A percentile compares a stretch with the other conserved stretches of the same genome.
These are phyloP conservation scores for Synanthedon andrenaeformis DNA, from an alignment of 2,888 invertebrate species.

Conservation along the genomic window DNA sequence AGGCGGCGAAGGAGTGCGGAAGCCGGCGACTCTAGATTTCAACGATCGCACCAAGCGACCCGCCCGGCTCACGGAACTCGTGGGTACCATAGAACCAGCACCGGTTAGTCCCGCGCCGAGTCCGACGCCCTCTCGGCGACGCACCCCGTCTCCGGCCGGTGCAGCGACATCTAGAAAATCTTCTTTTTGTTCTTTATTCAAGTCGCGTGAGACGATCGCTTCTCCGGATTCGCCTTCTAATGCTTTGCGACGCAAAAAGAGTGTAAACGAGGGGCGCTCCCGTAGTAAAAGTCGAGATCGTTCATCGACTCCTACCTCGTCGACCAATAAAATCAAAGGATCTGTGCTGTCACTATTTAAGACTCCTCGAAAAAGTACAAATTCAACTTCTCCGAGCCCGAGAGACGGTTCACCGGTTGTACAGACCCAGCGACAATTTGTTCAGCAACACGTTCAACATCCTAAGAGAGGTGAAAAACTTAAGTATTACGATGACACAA, in stretches of 20 bases:
- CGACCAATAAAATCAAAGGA: constrained; percentile 68
- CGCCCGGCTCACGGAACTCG: constrained; percentile 46
- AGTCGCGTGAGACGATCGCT: constrained; percentile 75
- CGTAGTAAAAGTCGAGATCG: constrained; percentile 77
- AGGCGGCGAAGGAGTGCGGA: constrained; percentile 44
- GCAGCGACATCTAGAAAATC: constrained; percentile 79
- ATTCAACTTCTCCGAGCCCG: constrained; percentile 42
- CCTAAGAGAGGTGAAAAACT: constrained; percentile 32
- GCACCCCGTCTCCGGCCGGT: constrained; percentile 77
- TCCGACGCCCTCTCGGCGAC: constrained; percentile 15
- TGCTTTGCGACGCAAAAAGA: constrained; percentile 48
- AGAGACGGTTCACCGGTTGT: constrained; percentile 43
- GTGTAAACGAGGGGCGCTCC: constrained; percentile 61
- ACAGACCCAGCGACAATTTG: constrained; percentile 25
- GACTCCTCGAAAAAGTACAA: constrained; percentile 52
- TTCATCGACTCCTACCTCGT: constrained; percentile 69
- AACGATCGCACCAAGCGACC: constrained; percentile 16
- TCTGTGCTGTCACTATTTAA: constrained; percentile 78
- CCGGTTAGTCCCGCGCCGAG: constrained; percentile 56
- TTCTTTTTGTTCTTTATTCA: constrained; percentile 84
- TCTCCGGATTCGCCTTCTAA: constrained; percentile 74
- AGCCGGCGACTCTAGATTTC: constrained; percentile 74
- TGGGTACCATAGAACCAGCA: constrained; percentile 26
- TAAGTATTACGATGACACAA: constrained; percentile 74
- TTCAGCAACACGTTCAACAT: constrained; percentile 2